Base-by-base conservation (phyloP, 2,113 vertebrate genomes). In the Merops nubicus region DNA sequence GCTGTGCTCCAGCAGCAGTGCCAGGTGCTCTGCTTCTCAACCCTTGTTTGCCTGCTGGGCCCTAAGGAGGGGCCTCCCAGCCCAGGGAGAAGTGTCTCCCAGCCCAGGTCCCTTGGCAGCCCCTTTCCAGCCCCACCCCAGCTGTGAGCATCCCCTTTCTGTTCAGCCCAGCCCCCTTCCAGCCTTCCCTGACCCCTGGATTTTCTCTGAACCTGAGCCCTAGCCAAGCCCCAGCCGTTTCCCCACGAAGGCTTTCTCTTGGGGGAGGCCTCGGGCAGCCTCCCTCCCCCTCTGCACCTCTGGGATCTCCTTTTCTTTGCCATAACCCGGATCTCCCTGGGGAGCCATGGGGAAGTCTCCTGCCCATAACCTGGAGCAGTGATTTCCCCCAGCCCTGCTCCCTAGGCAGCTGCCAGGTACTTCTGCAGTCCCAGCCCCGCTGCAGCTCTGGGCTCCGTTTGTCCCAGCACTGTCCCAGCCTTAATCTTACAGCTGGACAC, bases 221-320 rank as follows among this genome's bases (percentile, higher is more conserved):
- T 25, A 36, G 28, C 59, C 48, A 29, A 65, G 50, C 8, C 45
- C 16, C 8, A 67, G 47, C 14, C 8, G 4, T 70, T 81, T 77
- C 60, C 33, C 26, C 0, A 3, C 18, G 34, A 38, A 75, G 48
- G 28, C 38, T 78, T 96, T 78, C n/a, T 67, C 38, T 19, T 29
- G 42, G 22, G 8, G 62, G 69, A n/a, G n/a, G 34, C 18, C 23
- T 53, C 26, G 4, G 51, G 26, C 59, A 80, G 48, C 29, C 67
- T 15, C 42, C 3, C 47, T 1, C 0, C 17, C 9, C 47, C 0
- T 2, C 68, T 26, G 31, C 31, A 38, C 19, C 11, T 69, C 54
- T 36, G 50, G 7, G 8, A 69, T 91, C 89, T 73, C 34, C 64
- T 87, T 63, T 81, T 53, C 21, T 38, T 14, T 72, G 47, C 51